A percentile compares a stretch with the other conserved stretches of the same genome.
These are phyloP conservation scores for Laticauda colubrina DNA, from an alignment of 2,113 vertebrate species.

Conservation along the genomic window DNA sequence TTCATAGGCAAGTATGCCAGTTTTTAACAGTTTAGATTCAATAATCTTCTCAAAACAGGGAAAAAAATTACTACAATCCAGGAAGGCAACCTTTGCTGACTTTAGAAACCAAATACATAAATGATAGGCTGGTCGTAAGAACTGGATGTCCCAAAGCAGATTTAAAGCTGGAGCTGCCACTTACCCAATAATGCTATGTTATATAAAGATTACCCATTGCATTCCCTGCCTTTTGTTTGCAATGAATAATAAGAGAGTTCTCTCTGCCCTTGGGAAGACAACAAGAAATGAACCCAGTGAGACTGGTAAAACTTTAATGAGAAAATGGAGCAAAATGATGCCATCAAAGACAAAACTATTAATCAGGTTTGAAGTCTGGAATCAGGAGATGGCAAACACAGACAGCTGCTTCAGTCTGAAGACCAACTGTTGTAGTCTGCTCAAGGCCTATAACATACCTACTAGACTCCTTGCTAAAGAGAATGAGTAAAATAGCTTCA, in stretches of 20 bases:
- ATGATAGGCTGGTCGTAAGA: conserved; percentile 14
- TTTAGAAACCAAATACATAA: neutral
- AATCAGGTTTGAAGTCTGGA: neutral
- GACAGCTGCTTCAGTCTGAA: neutral
- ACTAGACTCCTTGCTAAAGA: neutral
- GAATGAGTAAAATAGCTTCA: neutral
- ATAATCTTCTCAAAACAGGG: conserved; percentile 10
- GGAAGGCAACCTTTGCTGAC: conserved; percentile 1
- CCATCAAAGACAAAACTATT: neutral
- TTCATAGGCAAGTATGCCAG: conserved; percentile 13
- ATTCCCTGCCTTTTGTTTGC: neutral
- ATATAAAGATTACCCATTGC: neutral
- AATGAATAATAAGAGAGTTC: neutral
- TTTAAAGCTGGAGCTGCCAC: conserved; percentile 2
- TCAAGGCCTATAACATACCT: neutral
- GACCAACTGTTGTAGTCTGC: neutral
- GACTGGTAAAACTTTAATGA: conserved; percentile 5
- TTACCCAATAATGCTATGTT: neutral
- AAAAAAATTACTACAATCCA: neutral
- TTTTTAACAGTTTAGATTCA: conserved; percentile 14
- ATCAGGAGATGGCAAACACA: too few species aligned
- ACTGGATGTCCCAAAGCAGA: neutral
- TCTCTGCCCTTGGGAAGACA: neutral
- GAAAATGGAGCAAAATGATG: neutral
- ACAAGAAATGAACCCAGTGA: neutral